A percentile compares a stretch with the other conserved stretches of the same genome.
phyloP scores from a whole-genome alignment of 2,888 invertebrate species.

The Cyaniris semiargus region DNA sequence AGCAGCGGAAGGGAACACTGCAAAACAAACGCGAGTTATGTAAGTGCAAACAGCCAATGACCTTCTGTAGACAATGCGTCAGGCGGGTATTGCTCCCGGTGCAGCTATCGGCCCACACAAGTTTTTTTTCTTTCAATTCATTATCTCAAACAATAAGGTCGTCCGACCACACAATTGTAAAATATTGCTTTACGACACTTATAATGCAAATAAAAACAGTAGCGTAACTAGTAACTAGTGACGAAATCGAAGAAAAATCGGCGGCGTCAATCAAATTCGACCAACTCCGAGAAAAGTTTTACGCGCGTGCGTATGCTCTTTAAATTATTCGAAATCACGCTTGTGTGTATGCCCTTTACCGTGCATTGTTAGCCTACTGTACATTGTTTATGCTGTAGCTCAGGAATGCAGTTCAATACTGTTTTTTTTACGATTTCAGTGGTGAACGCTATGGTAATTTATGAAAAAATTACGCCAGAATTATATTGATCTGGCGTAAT shows the following conservation, averaged over 20 bases:
- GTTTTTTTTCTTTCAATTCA: slow-evolving; percentile 56
- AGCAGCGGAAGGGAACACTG: slow-evolving; percentile 33
- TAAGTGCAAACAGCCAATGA: slow-evolving; percentile 73
- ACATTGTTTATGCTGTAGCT: not conserved
- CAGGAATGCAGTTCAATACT: not conserved
- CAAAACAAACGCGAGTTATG: slow-evolving; percentile 62
- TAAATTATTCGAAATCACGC: not conserved
- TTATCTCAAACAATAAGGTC: slow-evolving; percentile 55
- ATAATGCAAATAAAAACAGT: not conserved
- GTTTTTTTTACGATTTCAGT: not conserved
- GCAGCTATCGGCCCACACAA: slow-evolving; percentile 71
- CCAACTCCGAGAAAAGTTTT: not conserved
- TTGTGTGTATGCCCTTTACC: not conserved
- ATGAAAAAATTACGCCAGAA: not conserved
- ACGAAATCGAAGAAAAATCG: too few relatives aligned
- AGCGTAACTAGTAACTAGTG: not conserved
- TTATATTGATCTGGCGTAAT: not conserved
- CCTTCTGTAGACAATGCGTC: slow-evolving; percentile 72
- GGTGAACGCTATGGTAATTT: not conserved
- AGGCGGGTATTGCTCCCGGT: slow-evolving; percentile 68
- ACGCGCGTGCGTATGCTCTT: not conserved
- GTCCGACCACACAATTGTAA: slow-evolving; percentile 30
- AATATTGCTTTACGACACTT: slow-evolving; percentile 13
- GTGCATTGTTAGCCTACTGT: not conserved
- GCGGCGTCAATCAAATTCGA: too few relatives aligned